Conservation (phyloP, 2,113 vertebrate genomes). For the Myotis lucifugus region DNA sequence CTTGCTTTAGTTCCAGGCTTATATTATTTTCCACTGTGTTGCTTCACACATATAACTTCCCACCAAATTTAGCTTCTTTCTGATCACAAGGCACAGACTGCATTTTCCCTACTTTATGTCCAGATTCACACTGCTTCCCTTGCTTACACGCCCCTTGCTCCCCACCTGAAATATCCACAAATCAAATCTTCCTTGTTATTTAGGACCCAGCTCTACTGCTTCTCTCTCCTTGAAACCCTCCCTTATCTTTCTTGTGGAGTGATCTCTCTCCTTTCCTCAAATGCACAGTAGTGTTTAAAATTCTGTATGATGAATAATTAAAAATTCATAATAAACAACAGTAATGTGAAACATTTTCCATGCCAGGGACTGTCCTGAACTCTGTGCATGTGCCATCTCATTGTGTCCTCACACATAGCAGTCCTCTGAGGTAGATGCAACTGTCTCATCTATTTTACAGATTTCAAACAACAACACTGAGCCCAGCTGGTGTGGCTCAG, state of each 20-base stretch:
- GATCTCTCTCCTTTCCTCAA: neutral
- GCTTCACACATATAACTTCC: neutral
- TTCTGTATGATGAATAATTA: neutral
- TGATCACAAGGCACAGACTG: neutral
- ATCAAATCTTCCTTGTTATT: neutral
- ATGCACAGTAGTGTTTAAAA: neutral
- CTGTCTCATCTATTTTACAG: neutral
- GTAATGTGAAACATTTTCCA: neutral
- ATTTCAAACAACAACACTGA: neutral
- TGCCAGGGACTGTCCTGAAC: too few relatives aligned
- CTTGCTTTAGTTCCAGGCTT: neutral
- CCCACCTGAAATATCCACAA: neutral
- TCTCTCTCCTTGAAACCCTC: neutral
- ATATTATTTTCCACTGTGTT: neutral
- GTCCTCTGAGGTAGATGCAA: neutral
- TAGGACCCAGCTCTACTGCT: neutral
- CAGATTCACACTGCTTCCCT: neutral
- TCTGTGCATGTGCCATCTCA: neutral
- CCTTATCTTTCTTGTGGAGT: neutral
- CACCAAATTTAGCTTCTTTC: neutral
- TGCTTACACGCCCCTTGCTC: too few relatives aligned
- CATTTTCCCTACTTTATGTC: neutral
- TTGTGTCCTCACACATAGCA: neutral
- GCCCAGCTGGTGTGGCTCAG: too few relatives aligned
- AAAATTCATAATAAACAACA: neutral